phyloP scores from a whole-genome alignment of 2,888 invertebrate genomes.

The Acleris cristana region DNA sequence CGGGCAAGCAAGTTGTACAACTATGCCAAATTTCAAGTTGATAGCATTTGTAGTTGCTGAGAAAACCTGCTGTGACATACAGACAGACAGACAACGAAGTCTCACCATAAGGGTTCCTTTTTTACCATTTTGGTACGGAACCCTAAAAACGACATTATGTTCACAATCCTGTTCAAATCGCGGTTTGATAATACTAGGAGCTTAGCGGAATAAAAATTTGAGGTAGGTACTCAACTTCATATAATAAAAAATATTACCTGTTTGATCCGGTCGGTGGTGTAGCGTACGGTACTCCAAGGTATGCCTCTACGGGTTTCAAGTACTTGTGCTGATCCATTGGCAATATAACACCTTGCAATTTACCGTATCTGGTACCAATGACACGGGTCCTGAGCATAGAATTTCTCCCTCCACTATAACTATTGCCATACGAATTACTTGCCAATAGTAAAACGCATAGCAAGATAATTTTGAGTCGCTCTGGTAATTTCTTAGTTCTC shows the following conservation, averaged over 20 bases:
- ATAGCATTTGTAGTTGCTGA: too few species aligned
- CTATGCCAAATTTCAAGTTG: too few species aligned
- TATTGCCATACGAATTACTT: constrained; percentile 68
- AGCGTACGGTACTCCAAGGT: constrained; percentile 94
- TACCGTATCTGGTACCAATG: constrained; percentile 93
- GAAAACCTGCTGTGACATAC: too few species aligned
- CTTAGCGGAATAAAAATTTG: too few species aligned
- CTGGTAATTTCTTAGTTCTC: constrained; percentile 45
- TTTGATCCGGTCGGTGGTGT: constrained; percentile 92
- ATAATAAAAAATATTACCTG: constrained; percentile 75
- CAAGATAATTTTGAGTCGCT: constrained; percentile 62
- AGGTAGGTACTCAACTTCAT: too few species aligned
- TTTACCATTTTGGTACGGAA: too few species aligned
- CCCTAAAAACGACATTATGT: too few species aligned
- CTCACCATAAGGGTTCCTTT: too few species aligned
- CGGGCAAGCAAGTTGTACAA: too few species aligned
- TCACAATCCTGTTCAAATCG: too few species aligned
- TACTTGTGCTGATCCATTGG: constrained; percentile 91
- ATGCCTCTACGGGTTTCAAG: constrained; percentile 90
- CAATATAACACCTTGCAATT: constrained; percentile 91
- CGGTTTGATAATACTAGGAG: too few species aligned
- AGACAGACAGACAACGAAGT: too few species aligned
- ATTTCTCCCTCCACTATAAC: constrained; percentile 79
- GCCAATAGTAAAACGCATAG: constrained; percentile 65
- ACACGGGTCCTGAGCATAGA: constrained; percentile 90